Percentiles rank a stretch among this genome's conserved stretches.
phyloP scores from a whole-genome alignment of 23 tunicate genomes.

The Oikopleura albicans region DNA sequence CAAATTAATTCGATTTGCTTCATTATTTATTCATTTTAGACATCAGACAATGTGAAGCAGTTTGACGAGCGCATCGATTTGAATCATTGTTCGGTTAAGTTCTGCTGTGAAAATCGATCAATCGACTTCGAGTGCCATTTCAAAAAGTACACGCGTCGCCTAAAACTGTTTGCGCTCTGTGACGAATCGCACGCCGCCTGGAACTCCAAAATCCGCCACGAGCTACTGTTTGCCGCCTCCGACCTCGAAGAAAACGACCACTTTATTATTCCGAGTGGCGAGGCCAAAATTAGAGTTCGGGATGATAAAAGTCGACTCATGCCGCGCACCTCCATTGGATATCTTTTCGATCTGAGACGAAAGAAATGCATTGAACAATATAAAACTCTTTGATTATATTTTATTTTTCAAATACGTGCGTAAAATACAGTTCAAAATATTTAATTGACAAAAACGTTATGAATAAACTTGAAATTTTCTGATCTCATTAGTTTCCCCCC shows the following conservation, averaged over 20 bases:
- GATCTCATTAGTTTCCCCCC: too few species aligned
- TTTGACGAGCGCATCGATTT: background rate
- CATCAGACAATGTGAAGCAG: background rate
- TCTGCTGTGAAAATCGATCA: background rate
- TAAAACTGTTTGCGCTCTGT: background rate
- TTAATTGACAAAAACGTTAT: too few species aligned
- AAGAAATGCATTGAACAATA: background rate
- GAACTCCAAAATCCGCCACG: background rate
- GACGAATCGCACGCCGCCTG: background rate
- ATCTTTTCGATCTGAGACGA: background rate
- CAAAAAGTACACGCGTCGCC: background rate
- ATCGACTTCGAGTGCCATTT: background rate
- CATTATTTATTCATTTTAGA: too few species aligned
- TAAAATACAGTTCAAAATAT: too few species aligned
- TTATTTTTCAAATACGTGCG: background rate
- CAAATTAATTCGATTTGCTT: too few species aligned
- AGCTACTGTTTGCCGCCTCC: background rate
- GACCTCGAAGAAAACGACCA: background rate
- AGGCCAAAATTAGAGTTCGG: background rate
- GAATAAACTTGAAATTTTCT: too few species aligned
- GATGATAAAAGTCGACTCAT: background rate
- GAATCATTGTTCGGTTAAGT: background rate
- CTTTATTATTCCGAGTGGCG: background rate
- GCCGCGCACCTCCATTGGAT: background rate
- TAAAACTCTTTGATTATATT: slow-evolving; percentile 5